Evolutionary conservation across 2,888 invertebrate genomes (phyloP).

Genomic region (Onchidella celtica): DNA sequence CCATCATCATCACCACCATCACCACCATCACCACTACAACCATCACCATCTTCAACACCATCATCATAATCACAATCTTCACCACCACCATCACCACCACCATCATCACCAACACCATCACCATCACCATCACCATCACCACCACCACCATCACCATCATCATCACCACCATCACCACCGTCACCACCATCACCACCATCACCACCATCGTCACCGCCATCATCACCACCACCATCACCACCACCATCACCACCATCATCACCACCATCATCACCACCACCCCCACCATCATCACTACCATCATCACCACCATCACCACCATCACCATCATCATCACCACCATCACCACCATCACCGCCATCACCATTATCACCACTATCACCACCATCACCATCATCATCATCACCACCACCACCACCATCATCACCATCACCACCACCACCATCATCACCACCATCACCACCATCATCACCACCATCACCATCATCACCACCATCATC

Average conservation of each 20-base stretch:
- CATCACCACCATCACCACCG: slow-evolving; percentile 3
- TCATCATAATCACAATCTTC: too few species aligned
- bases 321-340: neutral
- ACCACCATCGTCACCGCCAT: neutral
- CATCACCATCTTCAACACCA: too few species aligned
- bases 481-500: neutral
- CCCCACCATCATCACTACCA: too few species aligned
- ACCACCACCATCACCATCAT: slow-evolving; percentile 6
- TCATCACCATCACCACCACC: neutral
- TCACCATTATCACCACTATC: neutral
- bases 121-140: neutral
- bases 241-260: too few species aligned
- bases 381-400: neutral
- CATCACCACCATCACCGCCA: neutral
- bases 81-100: too few species aligned
- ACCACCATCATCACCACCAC: too few species aligned
- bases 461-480: neutral
- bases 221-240: slow-evolving; percentile 2
- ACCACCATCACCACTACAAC: too few species aligned
- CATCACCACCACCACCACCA: neutral
- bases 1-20: neutral
- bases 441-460: neutral
- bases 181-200: slow-evolving; percentile 6
- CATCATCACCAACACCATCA: too few species aligned
- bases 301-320: too few species aligned